phyloP scores from a whole-genome alignment of 2,113 vertebrate genomes.

The Trochalopteron elliotii region DNA sequence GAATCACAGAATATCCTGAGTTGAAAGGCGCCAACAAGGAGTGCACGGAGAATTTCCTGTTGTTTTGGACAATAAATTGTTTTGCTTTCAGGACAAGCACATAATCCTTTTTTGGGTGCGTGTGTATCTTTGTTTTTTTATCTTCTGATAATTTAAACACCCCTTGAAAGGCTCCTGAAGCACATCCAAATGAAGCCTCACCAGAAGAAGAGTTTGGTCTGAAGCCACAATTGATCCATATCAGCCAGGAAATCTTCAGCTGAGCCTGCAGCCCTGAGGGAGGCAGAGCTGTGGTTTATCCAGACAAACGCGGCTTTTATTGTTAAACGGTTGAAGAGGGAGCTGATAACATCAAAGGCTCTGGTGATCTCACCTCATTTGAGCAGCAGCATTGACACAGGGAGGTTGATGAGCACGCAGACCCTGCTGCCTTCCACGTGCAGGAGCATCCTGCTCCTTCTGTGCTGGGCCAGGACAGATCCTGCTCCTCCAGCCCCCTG shows the following conservation, averaged over 20 bases:
- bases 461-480: background rate
- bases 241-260: background rate
- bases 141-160: background rate
- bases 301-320: fast-evolving
- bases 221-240: fast-evolving
- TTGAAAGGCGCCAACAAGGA: background rate
- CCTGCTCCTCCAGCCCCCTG: background rate
- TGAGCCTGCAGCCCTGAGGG: fast-evolving
- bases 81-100: background rate
- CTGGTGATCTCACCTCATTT: background rate
- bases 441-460: background rate
- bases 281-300: background rate
- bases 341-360: background rate
- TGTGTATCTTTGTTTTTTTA: background rate
- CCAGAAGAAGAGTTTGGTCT: background rate
- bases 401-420: fast-evolving
- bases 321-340: background rate
- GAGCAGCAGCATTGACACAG: background rate
- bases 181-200: background rate
- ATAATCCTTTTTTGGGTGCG: background rate
- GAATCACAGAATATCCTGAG: background rate
- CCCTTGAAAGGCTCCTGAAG: background rate
- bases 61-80: background rate
- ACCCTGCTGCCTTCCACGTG: background rate
- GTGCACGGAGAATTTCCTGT: background rate